Percentiles rank a stretch among this genome's conserved stretches.
phyloP scores from a whole-genome alignment of 1,140 invertebrate species.

The Vollenhovia emeryi region DNA sequence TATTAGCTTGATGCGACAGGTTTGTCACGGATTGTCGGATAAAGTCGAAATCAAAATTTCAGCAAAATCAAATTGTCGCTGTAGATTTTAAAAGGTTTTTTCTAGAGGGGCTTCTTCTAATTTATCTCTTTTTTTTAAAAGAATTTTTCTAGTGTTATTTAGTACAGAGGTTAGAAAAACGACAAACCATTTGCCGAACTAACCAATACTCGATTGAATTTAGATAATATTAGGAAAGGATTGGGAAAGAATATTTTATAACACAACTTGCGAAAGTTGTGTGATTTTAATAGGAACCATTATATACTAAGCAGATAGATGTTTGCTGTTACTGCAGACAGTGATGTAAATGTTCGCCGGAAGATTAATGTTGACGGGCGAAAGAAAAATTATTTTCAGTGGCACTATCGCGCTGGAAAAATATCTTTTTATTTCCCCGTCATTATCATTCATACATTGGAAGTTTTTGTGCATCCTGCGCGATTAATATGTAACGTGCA shows the following conservation, averaged over 20 bases:
- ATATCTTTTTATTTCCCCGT: neutral
- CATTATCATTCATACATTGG: neutral
- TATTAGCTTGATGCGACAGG: neutral
- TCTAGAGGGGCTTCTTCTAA: neutral
- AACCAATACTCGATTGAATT: neutral
- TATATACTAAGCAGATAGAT: neutral
- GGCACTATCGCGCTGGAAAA: neutral
- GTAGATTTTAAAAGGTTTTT: neutral
- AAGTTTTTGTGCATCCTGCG: neutral
- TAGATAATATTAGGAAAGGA: neutral
- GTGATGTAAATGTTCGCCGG: neutral
- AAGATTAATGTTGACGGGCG: conserved; percentile 26
- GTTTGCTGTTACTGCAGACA: conserved; percentile 1
- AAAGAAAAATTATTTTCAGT: conserved; percentile 19
- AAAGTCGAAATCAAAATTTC: neutral
- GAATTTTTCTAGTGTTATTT: neutral
- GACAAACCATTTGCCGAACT: neutral
- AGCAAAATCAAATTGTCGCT: neutral
- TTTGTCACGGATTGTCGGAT: neutral
- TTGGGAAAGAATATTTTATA: neutral
- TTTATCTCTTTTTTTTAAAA: neutral
- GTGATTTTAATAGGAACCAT: neutral
- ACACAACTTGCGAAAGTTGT: neutral
- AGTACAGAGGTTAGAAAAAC: neutral
- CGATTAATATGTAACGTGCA: neutral